Percentiles rank a stretch among this genome's conserved stretches.
These are phyloP conservation scores for Carterocephalus palaemon DNA, from an alignment of 2,888 invertebrate species.

Conservation along the genomic window DNA sequence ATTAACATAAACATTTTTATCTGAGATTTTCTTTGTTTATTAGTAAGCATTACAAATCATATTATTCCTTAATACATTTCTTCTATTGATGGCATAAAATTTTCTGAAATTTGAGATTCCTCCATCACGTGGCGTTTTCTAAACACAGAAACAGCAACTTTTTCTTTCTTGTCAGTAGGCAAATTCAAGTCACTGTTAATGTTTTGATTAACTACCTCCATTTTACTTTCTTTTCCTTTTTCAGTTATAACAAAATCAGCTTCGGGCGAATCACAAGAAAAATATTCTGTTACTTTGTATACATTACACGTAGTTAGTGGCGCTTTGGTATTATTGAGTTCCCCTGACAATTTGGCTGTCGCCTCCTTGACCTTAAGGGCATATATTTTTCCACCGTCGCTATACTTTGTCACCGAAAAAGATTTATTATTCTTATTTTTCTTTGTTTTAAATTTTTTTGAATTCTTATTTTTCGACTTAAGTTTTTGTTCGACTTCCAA, in stretches of 20 bases:
- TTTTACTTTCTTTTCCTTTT: slow-evolving; percentile 45
- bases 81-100: slow-evolving; percentile 56
- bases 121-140: slow-evolving; percentile 48
- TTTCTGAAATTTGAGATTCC: slow-evolving; percentile 47
- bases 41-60: too few species aligned
- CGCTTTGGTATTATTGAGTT: slow-evolving; percentile 31
- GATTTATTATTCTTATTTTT: slow-evolving; percentile 42
- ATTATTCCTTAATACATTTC: slow-evolving; percentile 44
- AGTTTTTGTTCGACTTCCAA: slow-evolving; percentile 13
- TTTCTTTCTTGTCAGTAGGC: slow-evolving; percentile 26
- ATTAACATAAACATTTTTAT: too few species aligned
- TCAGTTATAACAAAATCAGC: slow-evolving; percentile 41
- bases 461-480: slow-evolving; percentile 27
- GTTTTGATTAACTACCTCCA: slow-evolving; percentile 40
- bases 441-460: slow-evolving; percentile 35
- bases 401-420: slow-evolving; percentile 54
- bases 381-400: slow-evolving; percentile 45
- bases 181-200: slow-evolving; percentile 32
- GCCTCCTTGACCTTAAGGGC: slow-evolving; percentile 58
- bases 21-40: too few species aligned
- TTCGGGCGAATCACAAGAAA: slow-evolving; percentile 49
- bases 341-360: slow-evolving; percentile 25
- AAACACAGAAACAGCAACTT: slow-evolving; percentile 33
- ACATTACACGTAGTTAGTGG: slow-evolving; percentile 43
- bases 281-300: slow-evolving; percentile 51